phyloP scores from a whole-genome alignment of 1,140 invertebrate genomes.

The Drosophila littoralis region DNA sequence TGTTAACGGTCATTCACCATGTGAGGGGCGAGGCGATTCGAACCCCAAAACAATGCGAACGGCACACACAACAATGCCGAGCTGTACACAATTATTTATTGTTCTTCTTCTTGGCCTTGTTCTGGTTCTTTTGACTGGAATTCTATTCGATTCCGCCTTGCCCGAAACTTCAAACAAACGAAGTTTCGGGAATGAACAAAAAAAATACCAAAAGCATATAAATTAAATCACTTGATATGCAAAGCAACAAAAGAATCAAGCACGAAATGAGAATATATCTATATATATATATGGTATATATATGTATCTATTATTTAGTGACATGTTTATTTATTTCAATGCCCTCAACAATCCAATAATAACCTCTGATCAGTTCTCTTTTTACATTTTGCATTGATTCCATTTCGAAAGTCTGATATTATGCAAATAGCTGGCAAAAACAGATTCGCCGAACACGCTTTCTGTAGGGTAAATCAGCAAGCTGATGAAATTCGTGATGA shows the following conservation, averaged over 20 bases:
- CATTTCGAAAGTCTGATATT: conserved; percentile 18
- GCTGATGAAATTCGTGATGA: too few relatives aligned
- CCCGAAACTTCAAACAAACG: conserved; percentile 20
- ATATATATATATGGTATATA: not conserved
- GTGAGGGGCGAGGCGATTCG: conserved; percentile 1
- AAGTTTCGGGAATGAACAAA: conserved; percentile 13
- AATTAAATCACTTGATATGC: conserved; percentile 65
- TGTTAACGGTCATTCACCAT: conserved; percentile 79
- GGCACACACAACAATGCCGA: conserved; percentile 36
- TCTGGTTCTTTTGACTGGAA: conserved; percentile 5
- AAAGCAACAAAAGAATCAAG: conserved; percentile 28
- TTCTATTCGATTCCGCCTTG: conserved; percentile 8
- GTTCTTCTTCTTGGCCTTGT: conserved; percentile 9
- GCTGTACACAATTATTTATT: conserved; percentile 45
- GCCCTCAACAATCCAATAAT: conserved; percentile 16
- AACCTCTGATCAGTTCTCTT: conserved; percentile 24
- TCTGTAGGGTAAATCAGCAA: too few relatives aligned
- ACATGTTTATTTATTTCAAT: conserved; percentile 28
- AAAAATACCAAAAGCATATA: conserved; percentile 14
- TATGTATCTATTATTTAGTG: not conserved
- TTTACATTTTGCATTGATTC: conserved; percentile 23
- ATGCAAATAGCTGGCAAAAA: conserved; percentile 2
- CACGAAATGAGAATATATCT: conserved; percentile 7
- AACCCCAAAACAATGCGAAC: conserved; percentile 33
- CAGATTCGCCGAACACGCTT: not conserved